These are phyloP conservation scores for Caradrina kadenii DNA, from an alignment of 2,888 invertebrate genomes.

Conservation along the genomic window DNA sequence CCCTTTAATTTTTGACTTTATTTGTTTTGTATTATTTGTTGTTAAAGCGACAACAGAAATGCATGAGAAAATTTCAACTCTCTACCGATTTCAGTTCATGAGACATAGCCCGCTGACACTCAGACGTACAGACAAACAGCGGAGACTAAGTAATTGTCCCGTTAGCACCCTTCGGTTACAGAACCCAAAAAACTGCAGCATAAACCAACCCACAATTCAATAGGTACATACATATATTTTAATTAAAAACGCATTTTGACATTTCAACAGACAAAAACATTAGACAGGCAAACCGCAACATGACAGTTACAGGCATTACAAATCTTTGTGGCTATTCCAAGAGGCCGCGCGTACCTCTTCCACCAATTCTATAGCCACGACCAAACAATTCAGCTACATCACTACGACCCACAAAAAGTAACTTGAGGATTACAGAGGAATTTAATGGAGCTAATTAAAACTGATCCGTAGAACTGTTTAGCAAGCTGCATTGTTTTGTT, in stretches of 20 bases:
- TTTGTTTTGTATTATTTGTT: too few species aligned
- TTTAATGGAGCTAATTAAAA: conserved; percentile 82
- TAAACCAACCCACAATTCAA: too few species aligned
- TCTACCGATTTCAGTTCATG: too few species aligned
- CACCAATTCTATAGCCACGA: conserved; percentile 45
- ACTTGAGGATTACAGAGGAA: conserved; percentile 78
- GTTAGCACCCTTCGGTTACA: too few species aligned
- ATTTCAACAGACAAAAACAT: background rate
- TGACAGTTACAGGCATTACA: conserved; percentile 3
- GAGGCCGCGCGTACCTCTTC: conserved; percentile 50
- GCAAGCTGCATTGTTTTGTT: conserved; percentile 74
- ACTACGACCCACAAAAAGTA: conserved; percentile 75
- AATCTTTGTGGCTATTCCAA: conserved; percentile 25
- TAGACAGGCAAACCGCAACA: conserved; percentile 27
- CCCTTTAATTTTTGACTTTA: too few species aligned
- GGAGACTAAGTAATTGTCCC: too few species aligned
- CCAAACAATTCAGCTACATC: conserved; percentile 72
- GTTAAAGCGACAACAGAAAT: too few species aligned
- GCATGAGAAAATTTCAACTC: too few species aligned
- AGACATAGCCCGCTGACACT: too few species aligned
- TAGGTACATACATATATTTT: background rate
- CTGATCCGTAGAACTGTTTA: conserved; percentile 72
- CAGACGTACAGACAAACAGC: too few species aligned
- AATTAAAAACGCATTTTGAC: background rate
- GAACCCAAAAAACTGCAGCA: too few species aligned